Percentiles rank a stretch among this genome's conserved stretches.
These are phyloP conservation scores for Sesia apiformis DNA, from an alignment of 2,888 invertebrate species.

Conservation along the genomic window DNA sequence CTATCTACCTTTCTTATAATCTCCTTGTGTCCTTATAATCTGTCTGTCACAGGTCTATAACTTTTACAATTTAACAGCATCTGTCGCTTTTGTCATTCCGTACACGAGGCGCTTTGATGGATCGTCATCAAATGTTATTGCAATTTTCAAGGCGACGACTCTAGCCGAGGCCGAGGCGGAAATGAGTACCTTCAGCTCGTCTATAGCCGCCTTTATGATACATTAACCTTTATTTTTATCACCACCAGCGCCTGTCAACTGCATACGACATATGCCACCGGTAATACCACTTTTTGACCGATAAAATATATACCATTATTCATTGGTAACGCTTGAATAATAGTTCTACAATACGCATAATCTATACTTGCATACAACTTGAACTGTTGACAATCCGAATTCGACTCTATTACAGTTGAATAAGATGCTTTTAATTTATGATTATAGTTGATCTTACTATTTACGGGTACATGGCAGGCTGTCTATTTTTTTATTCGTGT, in stretches of 20 bases:
- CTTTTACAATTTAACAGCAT: too few relatives aligned
- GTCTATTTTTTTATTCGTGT: slow-evolving; percentile 51
- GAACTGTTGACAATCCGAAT: neutral
- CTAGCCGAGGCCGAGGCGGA: too few relatives aligned
- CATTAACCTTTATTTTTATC: neutral
- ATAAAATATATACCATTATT: slow-evolving; percentile 35
- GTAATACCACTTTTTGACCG: slow-evolving; percentile 34
- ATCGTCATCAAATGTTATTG: too few relatives aligned
- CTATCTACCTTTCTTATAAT: too few relatives aligned
- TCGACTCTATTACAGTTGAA: neutral
- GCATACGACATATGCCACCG: slow-evolving; percentile 9
- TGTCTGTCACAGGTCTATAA: too few relatives aligned
- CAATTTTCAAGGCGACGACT: too few relatives aligned
- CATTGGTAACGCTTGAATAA: slow-evolving; percentile 32
- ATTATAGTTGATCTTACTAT: slow-evolving; percentile 8
- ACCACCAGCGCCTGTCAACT: neutral
- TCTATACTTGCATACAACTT: neutral
- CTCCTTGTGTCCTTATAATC: too few relatives aligned
- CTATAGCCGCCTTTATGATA: neutral
- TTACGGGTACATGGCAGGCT: slow-evolving; percentile 22
- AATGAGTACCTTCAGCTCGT: neutral
- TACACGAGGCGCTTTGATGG: too few relatives aligned
- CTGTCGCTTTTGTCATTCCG: too few relatives aligned
- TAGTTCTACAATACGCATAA: slow-evolving; percentile 10
- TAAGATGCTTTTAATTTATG: neutral